Evolutionary conservation across 2,113 vertebrate genomes (phyloP).

Genomic region (Cricetomys ansorgei): DNA sequence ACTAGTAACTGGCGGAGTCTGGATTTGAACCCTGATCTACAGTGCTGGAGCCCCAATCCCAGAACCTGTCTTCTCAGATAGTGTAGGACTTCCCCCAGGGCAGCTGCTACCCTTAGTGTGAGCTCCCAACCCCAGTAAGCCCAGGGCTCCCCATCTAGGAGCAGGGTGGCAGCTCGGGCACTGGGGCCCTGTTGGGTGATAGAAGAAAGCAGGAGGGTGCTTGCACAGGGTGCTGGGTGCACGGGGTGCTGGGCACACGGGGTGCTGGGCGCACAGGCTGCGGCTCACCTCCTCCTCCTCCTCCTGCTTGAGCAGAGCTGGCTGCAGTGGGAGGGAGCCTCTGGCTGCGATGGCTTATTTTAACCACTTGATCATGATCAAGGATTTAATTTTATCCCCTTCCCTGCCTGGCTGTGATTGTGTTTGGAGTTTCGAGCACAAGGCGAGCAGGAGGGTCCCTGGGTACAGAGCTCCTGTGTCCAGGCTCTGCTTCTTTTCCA

Average conservation of each 20-base stretch:
- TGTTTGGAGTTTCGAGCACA: conserved; percentile 52
- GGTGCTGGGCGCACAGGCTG: background rate
- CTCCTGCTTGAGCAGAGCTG: background rate
- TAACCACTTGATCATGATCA: conserved; percentile 73
- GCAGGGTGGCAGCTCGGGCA: background rate
- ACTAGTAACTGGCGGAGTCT: background rate
- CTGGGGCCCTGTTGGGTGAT: background rate
- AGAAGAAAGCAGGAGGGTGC: background rate
- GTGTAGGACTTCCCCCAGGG: accelerated
- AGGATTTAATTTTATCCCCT: conserved; percentile 81
- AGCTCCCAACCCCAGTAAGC: background rate
- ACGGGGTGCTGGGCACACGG: background rate
- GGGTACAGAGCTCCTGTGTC: background rate
- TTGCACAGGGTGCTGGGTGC: accelerated
- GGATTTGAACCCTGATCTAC: background rate
- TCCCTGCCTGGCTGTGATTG: conserved; percentile 65
- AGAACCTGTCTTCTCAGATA: background rate
- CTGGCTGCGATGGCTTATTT: conserved; percentile 36
- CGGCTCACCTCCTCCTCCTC: background rate
- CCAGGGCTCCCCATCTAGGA: background rate
- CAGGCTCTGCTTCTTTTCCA: background rate
- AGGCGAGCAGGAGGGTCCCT: background rate
- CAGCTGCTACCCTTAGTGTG: background rate
- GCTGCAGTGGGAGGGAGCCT: conserved; percentile 40
- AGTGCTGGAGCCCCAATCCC: background rate